Evolutionary conservation across 2,797 vertebrate species (phyloP).

Genomic region (Benthosema pterotum): DNA sequence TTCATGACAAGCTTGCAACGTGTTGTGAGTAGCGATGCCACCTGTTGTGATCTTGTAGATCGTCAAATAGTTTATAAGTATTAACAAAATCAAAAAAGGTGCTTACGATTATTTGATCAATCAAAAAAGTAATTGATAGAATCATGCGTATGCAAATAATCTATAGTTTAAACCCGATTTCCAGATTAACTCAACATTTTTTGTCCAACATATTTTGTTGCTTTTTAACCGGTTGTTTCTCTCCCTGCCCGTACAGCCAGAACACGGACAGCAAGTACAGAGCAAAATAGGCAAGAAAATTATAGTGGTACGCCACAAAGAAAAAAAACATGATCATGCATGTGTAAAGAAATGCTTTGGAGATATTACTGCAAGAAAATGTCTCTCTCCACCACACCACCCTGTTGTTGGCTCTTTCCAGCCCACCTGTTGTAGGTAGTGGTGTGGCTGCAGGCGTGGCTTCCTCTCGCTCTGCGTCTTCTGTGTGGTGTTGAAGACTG

Average conservation of each 20-base stretch:
- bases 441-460: conserved; percentile 18
- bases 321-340: conserved; percentile 87
- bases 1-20: too few species aligned
- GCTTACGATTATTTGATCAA: too few species aligned
- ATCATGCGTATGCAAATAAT: too few species aligned
- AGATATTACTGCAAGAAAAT: conserved; percentile 75
- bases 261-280: conserved; percentile 91
- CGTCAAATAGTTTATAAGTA: too few species aligned
- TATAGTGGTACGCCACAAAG: conserved; percentile 86
- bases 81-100: too few species aligned
- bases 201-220: background rate
- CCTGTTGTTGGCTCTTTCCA: conserved; percentile 41
- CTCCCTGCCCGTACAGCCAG: conserved; percentile 85
- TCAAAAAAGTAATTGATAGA: too few species aligned
- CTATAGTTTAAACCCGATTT: too few species aligned
- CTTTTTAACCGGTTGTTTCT: conserved; percentile 64
- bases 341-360: conserved; percentile 79
- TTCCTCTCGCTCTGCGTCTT: conserved; percentile 33
- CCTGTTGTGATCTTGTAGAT: too few species aligned
- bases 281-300: conserved; percentile 89
- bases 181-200: too few species aligned
- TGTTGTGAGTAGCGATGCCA: too few species aligned
- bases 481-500: conserved; percentile 32
- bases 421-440: conserved; percentile 34
- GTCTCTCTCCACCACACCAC: conserved; percentile 65